These are phyloP conservation scores for Dermatemys mawii DNA, from an alignment of 2,113 vertebrate species.

Conservation along the genomic window DNA sequence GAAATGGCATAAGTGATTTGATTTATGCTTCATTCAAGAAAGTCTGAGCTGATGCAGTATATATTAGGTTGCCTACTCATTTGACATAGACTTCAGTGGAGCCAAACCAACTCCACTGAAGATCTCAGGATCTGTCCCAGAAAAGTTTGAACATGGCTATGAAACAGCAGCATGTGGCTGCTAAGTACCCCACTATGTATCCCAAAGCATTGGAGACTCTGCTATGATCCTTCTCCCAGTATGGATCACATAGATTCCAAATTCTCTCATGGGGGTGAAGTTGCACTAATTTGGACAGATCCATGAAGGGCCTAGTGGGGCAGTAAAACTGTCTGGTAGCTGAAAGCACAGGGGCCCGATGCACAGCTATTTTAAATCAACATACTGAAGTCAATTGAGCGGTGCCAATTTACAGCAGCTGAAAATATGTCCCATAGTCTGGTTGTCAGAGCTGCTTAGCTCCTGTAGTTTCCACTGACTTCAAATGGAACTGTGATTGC, in stretches of 20 bases:
- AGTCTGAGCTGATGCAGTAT: fast-evolving
- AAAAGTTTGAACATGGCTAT: neutral
- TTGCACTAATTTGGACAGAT: fast-evolving
- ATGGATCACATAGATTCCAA: fast-evolving
- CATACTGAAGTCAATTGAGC: neutral
- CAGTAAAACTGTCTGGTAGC: neutral
- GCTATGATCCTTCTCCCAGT: fast-evolving
- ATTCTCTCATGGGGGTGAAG: neutral
- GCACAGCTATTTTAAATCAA: neutral
- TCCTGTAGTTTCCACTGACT: neutral
- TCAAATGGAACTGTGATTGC: neutral
- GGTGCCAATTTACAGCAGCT: fast-evolving
- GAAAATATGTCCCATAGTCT: fast-evolving
- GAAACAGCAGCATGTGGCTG: fast-evolving
- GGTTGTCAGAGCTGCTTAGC: neutral
- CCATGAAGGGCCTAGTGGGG: neutral
- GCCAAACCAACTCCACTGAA: neutral
- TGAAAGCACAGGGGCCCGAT: neutral
- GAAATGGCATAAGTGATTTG: neutral
- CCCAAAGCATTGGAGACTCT: neutral
- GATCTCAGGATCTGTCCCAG: neutral
- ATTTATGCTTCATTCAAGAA: neutral
- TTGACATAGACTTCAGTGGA: neutral
- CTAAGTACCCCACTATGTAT: fast-evolving
- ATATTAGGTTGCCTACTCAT: neutral